Base-by-base conservation (phyloP, 2,113 vertebrate species). In the Pleuronectes platessa region DNA sequence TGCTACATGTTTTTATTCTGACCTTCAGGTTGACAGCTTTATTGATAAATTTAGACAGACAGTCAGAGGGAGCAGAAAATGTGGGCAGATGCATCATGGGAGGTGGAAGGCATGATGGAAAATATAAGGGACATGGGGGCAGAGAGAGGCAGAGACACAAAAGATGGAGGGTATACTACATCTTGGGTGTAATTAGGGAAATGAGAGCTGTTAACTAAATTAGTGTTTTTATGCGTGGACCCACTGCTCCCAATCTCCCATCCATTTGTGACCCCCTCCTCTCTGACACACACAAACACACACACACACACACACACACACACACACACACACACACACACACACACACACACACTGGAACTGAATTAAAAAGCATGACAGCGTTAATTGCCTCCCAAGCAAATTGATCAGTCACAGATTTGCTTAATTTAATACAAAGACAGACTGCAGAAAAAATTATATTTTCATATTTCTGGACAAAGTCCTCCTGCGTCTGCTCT, bases 141-240 rank as follows among this genome's bases (percentile, higher is more conserved):
- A 49, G 31, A 27, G 69, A 56, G 66, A 55, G 26, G 21, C 2
- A 15, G 15, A 5, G 54, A 20, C 55, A 27, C 1, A 24, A 18
- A 77, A 35, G 71, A 47, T 26, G 23, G 18, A 40, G 24, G 20
- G 26, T 40, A 6, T 64, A 47, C 23, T 23, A 20, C 17, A 45
- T 74, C 54, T 61, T 9, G 3, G 42, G 7, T 81, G 83, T 84
- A 78, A 90, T 90, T 89, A 87, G 53, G 61, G 7, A 84, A 88
- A 83, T 86, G 64, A 88, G 87, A 78, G 80, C 78, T 62, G 69
- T 86, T 87, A 83, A 55, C 55, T 74, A 73, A 73, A 81, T 82
- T 24, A 79, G 55, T 74, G 49, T 69, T 58, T 82, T 12, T 71
- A 10, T 35, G 61, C 68, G 49, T 42, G 56, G 71, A 37, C 76